Evolutionary conservation across 2,888 invertebrate species (phyloP).

Genomic region (Amphipoea lucens): DNA sequence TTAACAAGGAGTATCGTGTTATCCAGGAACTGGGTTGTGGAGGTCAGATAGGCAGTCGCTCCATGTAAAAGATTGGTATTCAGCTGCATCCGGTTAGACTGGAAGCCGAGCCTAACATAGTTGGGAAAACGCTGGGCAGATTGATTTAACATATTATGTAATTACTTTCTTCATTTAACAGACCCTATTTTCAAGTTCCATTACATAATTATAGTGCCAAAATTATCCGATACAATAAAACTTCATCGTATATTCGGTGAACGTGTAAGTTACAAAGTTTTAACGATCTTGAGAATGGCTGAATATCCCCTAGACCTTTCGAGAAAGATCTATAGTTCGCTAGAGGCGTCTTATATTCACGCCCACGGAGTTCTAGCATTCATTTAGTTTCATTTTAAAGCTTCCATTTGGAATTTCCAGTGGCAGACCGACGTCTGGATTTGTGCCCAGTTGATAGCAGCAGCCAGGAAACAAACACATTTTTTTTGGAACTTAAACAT

Average conservation of each 20-base stretch:
- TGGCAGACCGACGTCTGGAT: not conserved
- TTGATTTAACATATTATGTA: too few relatives aligned
- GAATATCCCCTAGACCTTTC: constrained; percentile 39
- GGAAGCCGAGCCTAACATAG: too few relatives aligned
- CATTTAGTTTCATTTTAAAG: constrained; percentile 36
- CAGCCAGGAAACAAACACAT: too few relatives aligned
- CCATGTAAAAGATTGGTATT: too few relatives aligned
- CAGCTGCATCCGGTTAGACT: too few relatives aligned
- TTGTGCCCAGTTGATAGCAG: not conserved
- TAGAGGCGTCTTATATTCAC: constrained; percentile 17
- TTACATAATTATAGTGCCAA: not conserved
- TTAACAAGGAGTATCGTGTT: not conserved
- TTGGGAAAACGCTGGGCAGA: too few relatives aligned
- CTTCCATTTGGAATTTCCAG: not conserved
- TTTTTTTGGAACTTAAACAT: not conserved
- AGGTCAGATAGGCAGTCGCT: not conserved
- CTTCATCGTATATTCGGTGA: constrained; percentile 15
- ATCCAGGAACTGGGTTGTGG: not conserved
- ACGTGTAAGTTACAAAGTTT: constrained; percentile 52
- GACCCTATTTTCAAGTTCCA: not conserved
- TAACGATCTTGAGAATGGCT: constrained; percentile 49
- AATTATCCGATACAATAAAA: constrained; percentile 18
- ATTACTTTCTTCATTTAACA: not conserved
- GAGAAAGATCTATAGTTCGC: constrained; percentile 28
- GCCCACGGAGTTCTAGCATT: constrained; percentile 31